Evolutionary conservation across 2,113 vertebrate species (phyloP).

Genomic region (Sakesphorus luctuosus): DNA sequence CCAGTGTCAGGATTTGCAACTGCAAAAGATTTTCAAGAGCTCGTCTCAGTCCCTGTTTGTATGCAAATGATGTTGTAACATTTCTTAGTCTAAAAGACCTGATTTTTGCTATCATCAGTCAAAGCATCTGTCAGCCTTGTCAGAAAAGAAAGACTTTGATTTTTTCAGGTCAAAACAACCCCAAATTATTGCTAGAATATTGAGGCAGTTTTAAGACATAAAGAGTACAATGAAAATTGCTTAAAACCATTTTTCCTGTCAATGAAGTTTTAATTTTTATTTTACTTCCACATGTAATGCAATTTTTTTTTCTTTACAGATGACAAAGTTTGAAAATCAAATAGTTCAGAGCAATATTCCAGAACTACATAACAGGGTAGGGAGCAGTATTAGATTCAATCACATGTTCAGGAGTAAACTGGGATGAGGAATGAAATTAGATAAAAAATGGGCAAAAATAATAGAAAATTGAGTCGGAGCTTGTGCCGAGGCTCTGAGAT

Average conservation of each 20-base stretch:
- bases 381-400: neutral
- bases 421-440: neutral
- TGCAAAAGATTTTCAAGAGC: constrained; percentile 29
- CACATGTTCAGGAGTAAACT: neutral
- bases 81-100: constrained; percentile 8
- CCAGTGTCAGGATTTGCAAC: constrained; percentile 41
- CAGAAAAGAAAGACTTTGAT: constrained; percentile 29
- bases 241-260: neutral
- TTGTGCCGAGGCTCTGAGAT: neutral
- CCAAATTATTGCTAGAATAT: constrained; percentile 14
- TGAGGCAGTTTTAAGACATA: neutral
- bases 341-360: neutral
- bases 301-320: neutral
- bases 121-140: constrained; percentile 51
- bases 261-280: neutral
- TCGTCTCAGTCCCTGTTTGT: constrained; percentile 33
- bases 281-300: neutral
- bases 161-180: constrained; percentile 56
- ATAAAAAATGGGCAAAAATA: neutral
- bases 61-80: constrained; percentile 51
- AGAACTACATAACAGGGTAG: neutral
- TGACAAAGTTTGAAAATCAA: neutral
- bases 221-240: neutral
- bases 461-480: neutral
- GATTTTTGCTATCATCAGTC: constrained; percentile 28